Conservation (phyloP, 2,888 invertebrate species). For the Mythimna lalbum region DNA sequence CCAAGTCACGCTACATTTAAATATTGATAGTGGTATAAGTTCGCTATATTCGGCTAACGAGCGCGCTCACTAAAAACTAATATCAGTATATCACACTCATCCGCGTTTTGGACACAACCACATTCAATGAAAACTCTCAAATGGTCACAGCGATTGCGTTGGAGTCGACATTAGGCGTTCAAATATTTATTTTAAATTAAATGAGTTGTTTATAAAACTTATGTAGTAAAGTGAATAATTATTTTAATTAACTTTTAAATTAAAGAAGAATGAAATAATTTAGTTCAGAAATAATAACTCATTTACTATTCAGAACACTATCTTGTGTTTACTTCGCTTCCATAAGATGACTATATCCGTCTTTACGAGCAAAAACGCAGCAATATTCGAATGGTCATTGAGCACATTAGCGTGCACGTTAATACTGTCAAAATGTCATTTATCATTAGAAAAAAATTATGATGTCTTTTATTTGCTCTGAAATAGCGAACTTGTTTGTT, state of each 20-base stretch:
- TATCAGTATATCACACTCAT: conserved; percentile 88
- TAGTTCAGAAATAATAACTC: conserved; percentile 10
- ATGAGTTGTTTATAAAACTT: not conserved
- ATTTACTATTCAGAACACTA: conserved; percentile 19
- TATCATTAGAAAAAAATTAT: conserved; percentile 55
- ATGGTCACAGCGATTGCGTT: conserved; percentile 71
- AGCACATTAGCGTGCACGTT: conserved; percentile 53
- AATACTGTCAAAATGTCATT: conserved; percentile 63
- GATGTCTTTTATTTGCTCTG: conserved; percentile 32
- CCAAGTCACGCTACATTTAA: conserved; percentile 82
- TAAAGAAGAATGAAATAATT: conserved; percentile 23
- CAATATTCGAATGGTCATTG: conserved; percentile 48
- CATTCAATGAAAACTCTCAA: conserved; percentile 81
- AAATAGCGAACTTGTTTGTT: conserved; percentile 17
- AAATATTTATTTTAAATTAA: conserved; percentile 20
- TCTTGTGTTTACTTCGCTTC: conserved; percentile 8
- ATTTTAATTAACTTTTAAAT: conserved; percentile 10
- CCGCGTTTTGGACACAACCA: conserved; percentile 81
- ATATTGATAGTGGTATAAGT: conserved; percentile 80
- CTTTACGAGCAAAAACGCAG: conserved; percentile 47
- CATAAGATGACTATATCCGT: conserved; percentile 39
- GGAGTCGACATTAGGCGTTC: conserved; percentile 72
- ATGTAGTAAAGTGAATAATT: not conserved
- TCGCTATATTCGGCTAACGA: conserved; percentile 85
- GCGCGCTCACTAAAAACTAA: conserved; percentile 82